Evolutionary conservation across 2,888 invertebrate species (phyloP).

Genomic region (Theretra japonica): DNA sequence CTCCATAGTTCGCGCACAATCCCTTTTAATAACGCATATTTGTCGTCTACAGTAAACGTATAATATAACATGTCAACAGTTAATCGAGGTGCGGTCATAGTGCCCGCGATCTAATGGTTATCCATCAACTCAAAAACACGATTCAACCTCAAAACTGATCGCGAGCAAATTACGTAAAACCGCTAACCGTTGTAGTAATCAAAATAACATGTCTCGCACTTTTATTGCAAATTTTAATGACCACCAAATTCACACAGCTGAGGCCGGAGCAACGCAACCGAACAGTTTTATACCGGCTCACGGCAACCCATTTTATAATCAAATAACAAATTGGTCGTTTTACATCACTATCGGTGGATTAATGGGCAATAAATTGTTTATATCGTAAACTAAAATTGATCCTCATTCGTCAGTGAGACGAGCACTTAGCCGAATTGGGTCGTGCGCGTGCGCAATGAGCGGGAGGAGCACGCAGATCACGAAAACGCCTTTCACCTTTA

Average conservation of each 20-base stretch:
- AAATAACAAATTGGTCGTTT: slow-evolving; percentile 51
- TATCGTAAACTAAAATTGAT: slow-evolving; percentile 56
- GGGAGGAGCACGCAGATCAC: slow-evolving; percentile 49
- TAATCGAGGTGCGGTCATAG: background rate
- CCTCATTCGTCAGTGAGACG: slow-evolving; percentile 65
- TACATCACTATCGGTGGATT: slow-evolving; percentile 41
- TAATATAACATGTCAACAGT: background rate
- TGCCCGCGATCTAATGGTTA: background rate
- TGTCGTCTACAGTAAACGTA: background rate
- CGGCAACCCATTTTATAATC: slow-evolving; percentile 47
- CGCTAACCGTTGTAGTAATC: slow-evolving; percentile 18
- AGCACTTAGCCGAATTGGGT: slow-evolving; percentile 69
- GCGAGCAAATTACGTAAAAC: slow-evolving; percentile 9
- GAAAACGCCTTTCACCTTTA: slow-evolving; percentile 65
- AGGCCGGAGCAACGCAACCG: slow-evolving; percentile 45
- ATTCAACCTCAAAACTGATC: background rate
- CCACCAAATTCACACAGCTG: slow-evolving; percentile 36
- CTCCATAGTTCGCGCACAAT: background rate
- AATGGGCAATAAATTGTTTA: slow-evolving; percentile 57
- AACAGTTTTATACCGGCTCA: slow-evolving; percentile 33
- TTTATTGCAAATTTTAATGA: slow-evolving; percentile 30
- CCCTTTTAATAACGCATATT: background rate
- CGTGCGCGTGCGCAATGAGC: slow-evolving; percentile 55
- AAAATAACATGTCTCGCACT: slow-evolving; percentile 8
- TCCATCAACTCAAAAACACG: background rate